These are phyloP conservation scores for Vireo altiloquus DNA, from an alignment of 2,113 vertebrate species.

Conservation along the genomic window DNA sequence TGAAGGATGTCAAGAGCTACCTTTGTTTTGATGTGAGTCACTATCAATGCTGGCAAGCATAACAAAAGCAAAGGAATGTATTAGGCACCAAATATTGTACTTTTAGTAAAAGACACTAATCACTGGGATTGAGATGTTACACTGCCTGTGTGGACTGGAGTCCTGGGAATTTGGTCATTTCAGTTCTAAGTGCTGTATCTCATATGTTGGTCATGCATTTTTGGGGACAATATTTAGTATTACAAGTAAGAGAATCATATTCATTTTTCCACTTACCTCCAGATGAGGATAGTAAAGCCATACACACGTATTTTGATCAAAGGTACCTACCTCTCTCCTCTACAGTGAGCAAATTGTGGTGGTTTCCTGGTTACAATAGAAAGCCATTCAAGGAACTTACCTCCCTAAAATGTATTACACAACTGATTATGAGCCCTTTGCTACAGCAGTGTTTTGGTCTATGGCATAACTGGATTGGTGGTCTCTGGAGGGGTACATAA, in stretches of 20 bases:
- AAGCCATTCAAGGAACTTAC: neutral
- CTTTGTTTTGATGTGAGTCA: slow-evolving; percentile 50
- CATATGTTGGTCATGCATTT: neutral
- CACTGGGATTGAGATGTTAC: neutral
- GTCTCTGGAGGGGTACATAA: neutral
- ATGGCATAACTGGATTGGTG: neutral
- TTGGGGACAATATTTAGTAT: neutral
- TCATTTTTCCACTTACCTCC: neutral
- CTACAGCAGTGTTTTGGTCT: neutral
- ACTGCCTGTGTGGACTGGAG: neutral
- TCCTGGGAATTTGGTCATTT: neutral
- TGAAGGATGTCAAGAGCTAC: neutral
- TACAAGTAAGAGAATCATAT: neutral
- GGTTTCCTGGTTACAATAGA: neutral
- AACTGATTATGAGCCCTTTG: neutral
- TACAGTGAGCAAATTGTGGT: neutral
- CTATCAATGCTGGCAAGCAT: slow-evolving; percentile 6
- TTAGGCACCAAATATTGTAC: slow-evolving; percentile 6
- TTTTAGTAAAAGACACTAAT: neutral
- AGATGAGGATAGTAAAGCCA: neutral
- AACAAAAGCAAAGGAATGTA: slow-evolving; percentile 5
- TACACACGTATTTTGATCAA: neutral
- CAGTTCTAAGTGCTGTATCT: neutral
- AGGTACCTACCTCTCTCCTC: neutral
- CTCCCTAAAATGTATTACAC: neutral